Evolutionary conservation across 2,113 vertebrate species (phyloP).

Genomic region (Marmota monax): DNA sequence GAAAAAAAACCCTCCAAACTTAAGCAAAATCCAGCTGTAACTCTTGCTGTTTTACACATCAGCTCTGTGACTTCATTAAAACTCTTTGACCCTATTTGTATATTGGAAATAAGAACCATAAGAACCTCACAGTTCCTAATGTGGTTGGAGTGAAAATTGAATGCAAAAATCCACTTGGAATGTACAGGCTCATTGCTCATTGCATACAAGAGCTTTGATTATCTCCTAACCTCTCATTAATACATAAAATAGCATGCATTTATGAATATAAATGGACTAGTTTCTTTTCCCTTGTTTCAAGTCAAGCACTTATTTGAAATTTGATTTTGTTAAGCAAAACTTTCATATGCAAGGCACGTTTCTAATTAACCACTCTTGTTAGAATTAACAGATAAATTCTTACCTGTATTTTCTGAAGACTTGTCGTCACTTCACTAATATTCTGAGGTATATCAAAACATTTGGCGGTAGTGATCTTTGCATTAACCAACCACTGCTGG

Average conservation of each 20-base stretch:
- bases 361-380: not conserved
- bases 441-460: slow-evolving; percentile 96
- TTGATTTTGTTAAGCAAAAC: not conserved
- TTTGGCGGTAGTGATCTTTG: slow-evolving; percentile 96
- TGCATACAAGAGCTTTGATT: not conserved
- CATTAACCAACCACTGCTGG: slow-evolving; percentile 97
- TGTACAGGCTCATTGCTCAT: not conserved
- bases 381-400: not conserved
- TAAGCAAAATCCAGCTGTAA: not conserved
- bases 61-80: not conserved
- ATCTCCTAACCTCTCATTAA: not conserved
- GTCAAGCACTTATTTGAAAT: not conserved
- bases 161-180: not conserved
- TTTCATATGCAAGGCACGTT: not conserved
- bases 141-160: not conserved
- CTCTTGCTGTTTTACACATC: not conserved
- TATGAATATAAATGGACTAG: not conserved
- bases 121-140: not conserved
- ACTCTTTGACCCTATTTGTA: not conserved
- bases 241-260: not conserved
- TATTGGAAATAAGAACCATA: not conserved
- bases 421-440: slow-evolving; percentile 91
- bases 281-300: not conserved
- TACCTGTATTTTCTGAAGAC: slow-evolving; percentile 97
- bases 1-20: not conserved